Conservation (phyloP, 2,797 vertebrate species). For the Pseudocheirus occidentalis region DNA sequence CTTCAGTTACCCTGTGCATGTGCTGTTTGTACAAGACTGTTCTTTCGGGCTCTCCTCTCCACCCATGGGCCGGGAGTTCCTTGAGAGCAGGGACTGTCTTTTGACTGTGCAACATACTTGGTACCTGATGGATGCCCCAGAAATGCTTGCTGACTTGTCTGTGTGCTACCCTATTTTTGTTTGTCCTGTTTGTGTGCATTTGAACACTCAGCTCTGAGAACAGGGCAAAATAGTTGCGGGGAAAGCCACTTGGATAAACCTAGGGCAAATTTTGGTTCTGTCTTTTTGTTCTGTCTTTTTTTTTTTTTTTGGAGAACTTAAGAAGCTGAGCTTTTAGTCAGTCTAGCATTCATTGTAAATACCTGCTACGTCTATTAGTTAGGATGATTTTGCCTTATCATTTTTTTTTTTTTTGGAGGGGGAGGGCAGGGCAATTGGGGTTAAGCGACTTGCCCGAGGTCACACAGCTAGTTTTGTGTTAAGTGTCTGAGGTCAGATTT, state of each 20-base stretch:
- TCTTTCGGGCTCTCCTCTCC: neutral
- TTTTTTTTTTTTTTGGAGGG: neutral
- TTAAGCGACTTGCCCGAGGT: too few species aligned
- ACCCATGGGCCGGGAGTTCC: neutral
- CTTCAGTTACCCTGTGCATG: neutral
- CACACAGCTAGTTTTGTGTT: too few species aligned
- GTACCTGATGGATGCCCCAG: neutral
- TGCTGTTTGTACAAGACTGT: neutral
- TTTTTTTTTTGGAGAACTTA: constrained; percentile 46
- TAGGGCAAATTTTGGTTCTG: constrained; percentile 1
- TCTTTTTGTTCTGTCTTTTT: constrained; percentile 41
- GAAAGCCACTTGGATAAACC: constrained; percentile 12
- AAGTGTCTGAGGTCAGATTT: too few species aligned
- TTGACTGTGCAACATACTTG: neutral
- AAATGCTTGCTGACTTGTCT: neutral
- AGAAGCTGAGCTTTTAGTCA: constrained; percentile 29
- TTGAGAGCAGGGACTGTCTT: neutral
- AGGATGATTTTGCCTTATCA: constrained; percentile 29
- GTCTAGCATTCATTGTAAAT: constrained; percentile 29
- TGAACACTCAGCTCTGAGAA: neutral
- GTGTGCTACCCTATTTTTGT: too few species aligned
- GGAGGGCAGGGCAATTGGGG: too few species aligned
- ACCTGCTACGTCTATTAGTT: constrained; percentile 2
- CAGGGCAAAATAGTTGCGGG: neutral
- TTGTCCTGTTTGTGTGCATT: neutral